A percentile compares a stretch with the other conserved stretches of the same genome.
Conservation (phyloP, 1,140 invertebrate species). For the Phortica variegata region DNA sequence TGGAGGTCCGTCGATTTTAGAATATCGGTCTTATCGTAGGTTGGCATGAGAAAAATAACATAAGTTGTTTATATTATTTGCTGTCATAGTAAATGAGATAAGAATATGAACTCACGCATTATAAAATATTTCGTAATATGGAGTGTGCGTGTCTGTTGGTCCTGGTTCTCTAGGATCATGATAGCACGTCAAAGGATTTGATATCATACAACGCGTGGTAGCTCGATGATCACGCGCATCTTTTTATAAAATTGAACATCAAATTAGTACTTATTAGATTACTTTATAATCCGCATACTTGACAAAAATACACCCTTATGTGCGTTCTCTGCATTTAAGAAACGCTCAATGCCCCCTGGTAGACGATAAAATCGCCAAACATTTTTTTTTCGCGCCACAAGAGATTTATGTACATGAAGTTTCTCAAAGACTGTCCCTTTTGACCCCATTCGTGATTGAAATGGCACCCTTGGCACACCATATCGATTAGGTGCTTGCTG, state of each 20-base stretch:
- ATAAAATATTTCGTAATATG: neutral
- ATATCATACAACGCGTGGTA: constrained; percentile 26
- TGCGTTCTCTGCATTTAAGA: constrained; percentile 24
- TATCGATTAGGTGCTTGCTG: constrained; percentile 42
- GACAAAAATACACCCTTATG: constrained; percentile 41
- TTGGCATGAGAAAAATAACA: no score
- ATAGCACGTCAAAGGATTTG: constrained; percentile 18
- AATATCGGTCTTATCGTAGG: no score
- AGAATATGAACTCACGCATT: no score
- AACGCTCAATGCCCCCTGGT: constrained; percentile 20
- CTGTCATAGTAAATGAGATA: no score
- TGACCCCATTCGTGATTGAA: constrained; percentile 16
- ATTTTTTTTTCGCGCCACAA: constrained; percentile 24
- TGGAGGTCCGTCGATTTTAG: no score
- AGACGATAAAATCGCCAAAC: constrained; percentile 30
- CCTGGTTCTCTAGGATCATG: constrained; percentile 36
- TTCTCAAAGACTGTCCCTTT: constrained; percentile 35
- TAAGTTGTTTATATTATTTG: no score
- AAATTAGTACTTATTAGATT: neutral
- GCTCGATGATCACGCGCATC: constrained; percentile 41
- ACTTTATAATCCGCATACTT: constrained; percentile 16
- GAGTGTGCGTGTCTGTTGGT: constrained; percentile 26
- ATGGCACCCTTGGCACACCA: constrained; percentile 25
- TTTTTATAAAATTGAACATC: constrained; percentile 10
- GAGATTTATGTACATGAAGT: constrained; percentile 19